Conservation (phyloP, 2,113 vertebrate species). For the Ia io region DNA sequence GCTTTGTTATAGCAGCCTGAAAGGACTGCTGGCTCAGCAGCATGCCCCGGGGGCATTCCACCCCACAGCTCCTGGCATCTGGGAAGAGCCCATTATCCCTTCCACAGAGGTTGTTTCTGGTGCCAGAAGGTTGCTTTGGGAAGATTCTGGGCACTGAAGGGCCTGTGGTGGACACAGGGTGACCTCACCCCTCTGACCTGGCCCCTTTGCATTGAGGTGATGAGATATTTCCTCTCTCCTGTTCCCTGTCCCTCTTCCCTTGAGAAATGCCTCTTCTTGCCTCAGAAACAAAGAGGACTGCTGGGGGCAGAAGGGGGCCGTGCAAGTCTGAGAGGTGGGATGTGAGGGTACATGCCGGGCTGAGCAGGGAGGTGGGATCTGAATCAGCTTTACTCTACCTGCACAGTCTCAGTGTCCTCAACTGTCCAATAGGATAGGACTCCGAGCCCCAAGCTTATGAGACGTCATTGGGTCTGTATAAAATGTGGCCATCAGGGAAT, state of each 20-base stretch:
- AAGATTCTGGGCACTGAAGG: no score
- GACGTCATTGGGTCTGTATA: background rate
- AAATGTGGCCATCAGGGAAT: background rate
- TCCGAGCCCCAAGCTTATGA: background rate
- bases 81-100: background rate
- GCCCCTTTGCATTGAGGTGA: background rate
- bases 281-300: background rate
- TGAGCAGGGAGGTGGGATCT: background rate
- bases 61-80: background rate
- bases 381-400: background rate
- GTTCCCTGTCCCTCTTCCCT: background rate
- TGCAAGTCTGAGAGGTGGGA: fast-evolving
- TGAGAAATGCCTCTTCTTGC: background rate
- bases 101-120: background rate
- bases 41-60: background rate
- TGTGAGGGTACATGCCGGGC: fast-evolving
- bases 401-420: background rate
- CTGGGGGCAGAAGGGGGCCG: background rate
- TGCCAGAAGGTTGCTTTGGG: background rate
- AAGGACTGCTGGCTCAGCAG: no score
- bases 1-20: background rate
- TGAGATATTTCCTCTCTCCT: background rate
- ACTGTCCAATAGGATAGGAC: background rate
- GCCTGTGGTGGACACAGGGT: no score
- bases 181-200: background rate